Evolutionary conservation across 2,797 vertebrate species (phyloP), one percentile per base, ranked within the genome.

Genomic region (Pelodytes ibericus): DNA sequence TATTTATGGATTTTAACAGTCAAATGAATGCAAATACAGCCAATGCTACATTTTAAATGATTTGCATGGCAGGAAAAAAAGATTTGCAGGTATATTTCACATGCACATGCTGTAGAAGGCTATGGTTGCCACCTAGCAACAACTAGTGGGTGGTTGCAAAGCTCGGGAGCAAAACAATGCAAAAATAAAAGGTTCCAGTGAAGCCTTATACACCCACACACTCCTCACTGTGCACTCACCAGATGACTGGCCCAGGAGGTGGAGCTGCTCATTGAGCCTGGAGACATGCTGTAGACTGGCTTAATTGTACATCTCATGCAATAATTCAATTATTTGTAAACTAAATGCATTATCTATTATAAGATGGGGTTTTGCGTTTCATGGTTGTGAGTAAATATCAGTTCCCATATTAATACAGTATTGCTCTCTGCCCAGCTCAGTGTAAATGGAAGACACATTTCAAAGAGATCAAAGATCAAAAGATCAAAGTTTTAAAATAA

Each of bases 121-220:
- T 60, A 13, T 61, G 24, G 41, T 67, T 78, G 29, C 39, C 69
- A 71, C 67, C 41, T 66, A 77, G 53, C 61, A 78, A 78, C 62
- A 60, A 25, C 47, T 72, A 27, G 62, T 78, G 69, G 62, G 69
- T 66, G 25, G 27, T 24, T 59, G 62, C 61, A 72, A 77, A 47
- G 9, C 62, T 67, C n/a, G 13, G 5, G 13, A 60, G 30, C 51
- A 53, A 60, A 77, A 47, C 69, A 72, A 72, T 60, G 69, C 53
- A 59, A 41, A 51, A 70, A 47, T 49, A 66, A 72, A 65, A 66
- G 10, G 67, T 66, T 72, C 75, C 51, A 67, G 10, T 59, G 51
- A 59, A 67, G 62, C 61, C 62, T 67, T 61, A 49, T 49, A 72
- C 75, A 47, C 75, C 68, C 68, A 72, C 68, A 49, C 75, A 72